A percentile compares a stretch with the other conserved stretches of the same genome.
Evolutionary conservation across 2,797 vertebrate species (phyloP).

Genomic region (Leptoclinus maculatus): DNA sequence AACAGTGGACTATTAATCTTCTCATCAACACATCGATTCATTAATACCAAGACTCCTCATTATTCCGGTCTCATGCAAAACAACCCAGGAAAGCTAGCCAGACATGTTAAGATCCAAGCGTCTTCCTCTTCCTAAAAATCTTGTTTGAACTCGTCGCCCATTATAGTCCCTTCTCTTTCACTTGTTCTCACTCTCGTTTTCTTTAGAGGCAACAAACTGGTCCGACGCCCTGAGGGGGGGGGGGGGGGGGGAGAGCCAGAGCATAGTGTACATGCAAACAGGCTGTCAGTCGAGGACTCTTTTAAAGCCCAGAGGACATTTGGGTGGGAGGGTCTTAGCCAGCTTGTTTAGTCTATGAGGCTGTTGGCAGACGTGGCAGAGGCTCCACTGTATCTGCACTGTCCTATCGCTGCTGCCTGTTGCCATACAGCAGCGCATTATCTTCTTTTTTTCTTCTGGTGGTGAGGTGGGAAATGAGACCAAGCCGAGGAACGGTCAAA

Average conservation of each 20-base stretch:
- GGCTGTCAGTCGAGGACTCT: slow-evolving; percentile 49
- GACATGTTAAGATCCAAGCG: slow-evolving; percentile 34
- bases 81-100: slow-evolving; percentile 32
- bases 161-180: slow-evolving; percentile 41
- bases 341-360: slow-evolving; percentile 76
- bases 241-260: background rate
- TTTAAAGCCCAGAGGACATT: slow-evolving; percentile 56
- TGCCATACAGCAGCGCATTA: slow-evolving; percentile 25
- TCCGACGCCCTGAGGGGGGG: slow-evolving; percentile 28
- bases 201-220: slow-evolving; percentile 58
- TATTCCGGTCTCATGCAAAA: slow-evolving; percentile 58
- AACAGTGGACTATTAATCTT: slow-evolving; percentile 69
- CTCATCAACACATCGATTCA: slow-evolving; percentile 68
- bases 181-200: slow-evolving; percentile 51
- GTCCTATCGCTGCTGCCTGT: slow-evolving; percentile 40
- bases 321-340: slow-evolving; percentile 49
- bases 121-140: slow-evolving; percentile 34
- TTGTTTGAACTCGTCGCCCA: slow-evolving; percentile 55
- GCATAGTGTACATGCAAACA: slow-evolving; percentile 59
- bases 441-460: slow-evolving; percentile 24
- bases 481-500: slow-evolving; percentile 22
- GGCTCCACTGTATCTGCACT: slow-evolving; percentile 59
- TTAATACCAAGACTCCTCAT: slow-evolving; percentile 66
- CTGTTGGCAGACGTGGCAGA: slow-evolving; percentile 69
- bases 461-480: slow-evolving; percentile 19